These are phyloP conservation scores for Myiozetetes cayanensis DNA, from an alignment of 2,113 vertebrate genomes.

Conservation along the genomic window DNA sequence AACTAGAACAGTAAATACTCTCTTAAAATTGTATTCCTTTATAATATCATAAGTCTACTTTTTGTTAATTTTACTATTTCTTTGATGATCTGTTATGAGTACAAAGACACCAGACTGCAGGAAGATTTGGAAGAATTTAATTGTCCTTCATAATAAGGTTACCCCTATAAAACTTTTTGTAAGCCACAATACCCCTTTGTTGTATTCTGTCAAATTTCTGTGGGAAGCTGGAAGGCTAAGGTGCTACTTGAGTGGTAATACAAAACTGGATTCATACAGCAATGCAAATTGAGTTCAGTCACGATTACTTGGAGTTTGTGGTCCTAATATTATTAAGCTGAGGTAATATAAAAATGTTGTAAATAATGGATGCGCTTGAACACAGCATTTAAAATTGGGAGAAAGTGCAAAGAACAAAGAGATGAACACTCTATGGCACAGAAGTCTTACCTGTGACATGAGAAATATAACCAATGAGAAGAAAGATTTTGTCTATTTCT, in stretches of 20 bases:
- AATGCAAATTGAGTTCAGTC: neutral
- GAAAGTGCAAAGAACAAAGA: neutral
- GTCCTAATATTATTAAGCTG: neutral
- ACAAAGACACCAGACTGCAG: neutral
- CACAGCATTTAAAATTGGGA: neutral
- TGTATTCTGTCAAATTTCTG: neutral
- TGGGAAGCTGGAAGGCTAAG: neutral
- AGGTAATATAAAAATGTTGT: neutral
- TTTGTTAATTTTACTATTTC: neutral
- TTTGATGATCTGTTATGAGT: neutral
- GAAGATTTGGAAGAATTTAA: neutral
- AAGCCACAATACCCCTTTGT: neutral
- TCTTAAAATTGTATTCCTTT: neutral
- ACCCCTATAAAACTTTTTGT: neutral
- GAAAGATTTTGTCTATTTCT: neutral
- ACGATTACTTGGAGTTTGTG: neutral
- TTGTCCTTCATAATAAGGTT: neutral
- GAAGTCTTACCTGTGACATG: neutral
- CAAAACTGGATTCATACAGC: neutral
- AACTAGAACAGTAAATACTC: neutral
- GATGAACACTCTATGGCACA: neutral
- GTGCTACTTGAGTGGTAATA: accelerated
- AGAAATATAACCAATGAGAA: neutral
- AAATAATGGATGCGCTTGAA: neutral
- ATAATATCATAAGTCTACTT: neutral